Conservation (phyloP, 2,888 invertebrate species). For the Folsomia manolachei region DNA sequence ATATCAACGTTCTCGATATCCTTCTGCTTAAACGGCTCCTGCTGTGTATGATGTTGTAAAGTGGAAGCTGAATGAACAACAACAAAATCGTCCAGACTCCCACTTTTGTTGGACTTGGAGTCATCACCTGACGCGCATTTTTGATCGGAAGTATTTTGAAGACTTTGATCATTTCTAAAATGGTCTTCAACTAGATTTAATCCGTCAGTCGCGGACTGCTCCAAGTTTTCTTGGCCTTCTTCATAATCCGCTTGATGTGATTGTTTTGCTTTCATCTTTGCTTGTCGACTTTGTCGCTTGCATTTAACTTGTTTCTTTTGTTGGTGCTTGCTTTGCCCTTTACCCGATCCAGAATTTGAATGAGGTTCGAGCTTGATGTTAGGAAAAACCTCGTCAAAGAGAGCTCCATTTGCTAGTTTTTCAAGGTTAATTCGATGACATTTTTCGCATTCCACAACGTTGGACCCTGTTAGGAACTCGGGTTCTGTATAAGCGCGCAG, state of each 20-base stretch:
- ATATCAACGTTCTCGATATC: neutral
- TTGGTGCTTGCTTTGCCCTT: slow-evolving; percentile 17
- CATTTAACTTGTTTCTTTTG: slow-evolving; percentile 20
- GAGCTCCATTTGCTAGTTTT: slow-evolving; percentile 56
- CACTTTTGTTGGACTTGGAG: slow-evolving; percentile 24
- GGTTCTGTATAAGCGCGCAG: slow-evolving; percentile 87
- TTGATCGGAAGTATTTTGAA: neutral
- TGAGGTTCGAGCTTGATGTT: slow-evolving; percentile 20
- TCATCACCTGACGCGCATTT: slow-evolving; percentile 13
- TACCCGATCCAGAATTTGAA: neutral
- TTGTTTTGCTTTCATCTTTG: slow-evolving; percentile 28
- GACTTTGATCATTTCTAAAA: slow-evolving; percentile 21
- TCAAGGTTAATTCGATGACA: slow-evolving; percentile 58
- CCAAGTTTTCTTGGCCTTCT: neutral
- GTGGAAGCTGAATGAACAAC: slow-evolving; percentile 17
- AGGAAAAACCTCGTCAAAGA: slow-evolving; percentile 63
- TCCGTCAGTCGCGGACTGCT: neutral
- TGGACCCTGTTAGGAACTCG: slow-evolving; percentile 85
- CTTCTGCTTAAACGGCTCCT: neutral
- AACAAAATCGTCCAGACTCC: slow-evolving; percentile 32
- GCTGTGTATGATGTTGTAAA: neutral
- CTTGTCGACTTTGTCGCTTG: slow-evolving; percentile 26
- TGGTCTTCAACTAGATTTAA: slow-evolving; percentile 28
- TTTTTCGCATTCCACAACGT: slow-evolving; percentile 87
- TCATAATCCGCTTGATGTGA: neutral